Conservation (phyloP, 2,113 vertebrate species). For the Xiphophorus couchianus region DNA sequence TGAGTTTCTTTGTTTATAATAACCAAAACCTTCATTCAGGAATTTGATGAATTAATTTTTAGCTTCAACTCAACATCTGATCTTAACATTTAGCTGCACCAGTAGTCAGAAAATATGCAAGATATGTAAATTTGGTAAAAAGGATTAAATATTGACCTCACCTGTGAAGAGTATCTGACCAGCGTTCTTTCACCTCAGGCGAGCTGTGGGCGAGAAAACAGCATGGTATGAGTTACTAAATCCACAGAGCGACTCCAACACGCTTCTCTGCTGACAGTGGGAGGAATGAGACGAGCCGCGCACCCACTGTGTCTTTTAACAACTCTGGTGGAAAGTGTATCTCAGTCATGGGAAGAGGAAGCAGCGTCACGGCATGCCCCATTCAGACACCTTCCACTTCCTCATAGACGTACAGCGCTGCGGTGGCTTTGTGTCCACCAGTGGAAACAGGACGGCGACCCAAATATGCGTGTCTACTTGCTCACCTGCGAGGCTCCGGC, state of each 20-base stretch:
- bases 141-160: conserved; percentile 67
- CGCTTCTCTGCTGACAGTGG: conserved; percentile 1
- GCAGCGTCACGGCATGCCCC: conserved; percentile 82
- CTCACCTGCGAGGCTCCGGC: conserved; percentile 12
- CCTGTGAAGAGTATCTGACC: conserved; percentile 83
- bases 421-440: conserved; percentile 13
- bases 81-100: not conserved
- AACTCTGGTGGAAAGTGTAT: conserved; percentile 81
- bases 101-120: not conserved
- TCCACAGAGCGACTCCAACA: conserved; percentile 59
- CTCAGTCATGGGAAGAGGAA: conserved; percentile 85
- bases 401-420: conserved; percentile 75
- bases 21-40: not conserved
- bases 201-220: conserved; percentile 75
- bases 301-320: conserved; percentile 70
- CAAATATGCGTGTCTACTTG: not conserved
- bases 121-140: not conserved
- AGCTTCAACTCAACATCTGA: not conserved
- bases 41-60: not conserved
- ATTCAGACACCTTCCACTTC: conserved; percentile 80
- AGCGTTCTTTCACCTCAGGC: conserved; percentile 82
- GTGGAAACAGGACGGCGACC: conserved; percentile 67
- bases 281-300: conserved; percentile 56
- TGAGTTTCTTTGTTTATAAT: not conserved
- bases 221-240: conserved; percentile 78